Evolutionary conservation across 2,888 invertebrate genomes (phyloP).

Genomic region (Eupithecia tripunctaria): DNA sequence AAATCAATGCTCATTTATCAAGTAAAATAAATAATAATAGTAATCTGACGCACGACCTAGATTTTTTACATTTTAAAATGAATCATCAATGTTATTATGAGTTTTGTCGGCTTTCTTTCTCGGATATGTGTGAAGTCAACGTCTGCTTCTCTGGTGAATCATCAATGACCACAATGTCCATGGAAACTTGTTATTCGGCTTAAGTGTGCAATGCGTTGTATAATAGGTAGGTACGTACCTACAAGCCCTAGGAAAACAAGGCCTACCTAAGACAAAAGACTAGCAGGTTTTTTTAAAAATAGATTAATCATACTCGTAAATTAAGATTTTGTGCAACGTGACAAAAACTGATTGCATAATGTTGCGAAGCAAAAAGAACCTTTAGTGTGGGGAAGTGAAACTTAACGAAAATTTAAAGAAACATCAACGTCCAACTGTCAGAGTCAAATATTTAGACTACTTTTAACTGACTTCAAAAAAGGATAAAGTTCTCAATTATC

Average conservation of each 20-base stretch:
- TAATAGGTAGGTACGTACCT: background rate
- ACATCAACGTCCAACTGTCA: background rate
- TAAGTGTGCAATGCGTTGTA: background rate
- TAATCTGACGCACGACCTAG: background rate
- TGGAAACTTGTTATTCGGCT: constrained; percentile 1
- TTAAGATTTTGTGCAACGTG: background rate
- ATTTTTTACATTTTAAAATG: background rate
- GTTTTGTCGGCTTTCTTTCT: background rate
- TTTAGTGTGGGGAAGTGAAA: background rate
- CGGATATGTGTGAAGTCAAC: constrained; percentile 3
- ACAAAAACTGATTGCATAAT: background rate
- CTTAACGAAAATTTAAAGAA: background rate
- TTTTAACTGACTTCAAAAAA: too few relatives aligned
- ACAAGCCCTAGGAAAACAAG: background rate
- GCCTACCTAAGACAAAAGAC: background rate
- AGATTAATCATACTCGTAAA: too few relatives aligned
- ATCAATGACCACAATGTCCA: background rate
- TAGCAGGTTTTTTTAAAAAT: too few relatives aligned
- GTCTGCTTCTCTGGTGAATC: constrained; percentile 3
- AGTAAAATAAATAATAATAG: background rate
- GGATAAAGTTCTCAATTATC: too few relatives aligned
- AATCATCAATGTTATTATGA: constrained; percentile 1
- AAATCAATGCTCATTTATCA: background rate
- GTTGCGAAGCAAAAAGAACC: background rate
- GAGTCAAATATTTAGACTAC: too few relatives aligned